Conservation (phyloP, 2,113 vertebrate genomes). For the Agapornis roseicollis region DNA sequence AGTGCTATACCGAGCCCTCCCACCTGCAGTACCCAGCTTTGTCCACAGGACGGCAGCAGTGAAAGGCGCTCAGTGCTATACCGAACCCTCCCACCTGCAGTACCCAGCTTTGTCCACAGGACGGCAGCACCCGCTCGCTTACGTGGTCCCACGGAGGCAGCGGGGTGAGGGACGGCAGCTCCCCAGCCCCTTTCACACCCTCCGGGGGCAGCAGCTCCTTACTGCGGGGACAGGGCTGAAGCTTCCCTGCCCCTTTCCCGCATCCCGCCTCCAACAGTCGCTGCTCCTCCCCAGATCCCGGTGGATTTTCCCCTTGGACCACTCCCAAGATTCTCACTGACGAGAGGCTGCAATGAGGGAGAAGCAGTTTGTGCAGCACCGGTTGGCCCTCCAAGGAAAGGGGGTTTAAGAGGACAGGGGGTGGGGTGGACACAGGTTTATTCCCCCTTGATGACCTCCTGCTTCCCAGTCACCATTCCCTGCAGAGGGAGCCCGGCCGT, state of each 20-base stretch:
- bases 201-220: not conserved
- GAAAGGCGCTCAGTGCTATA: too few relatives aligned
- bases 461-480: not conserved
- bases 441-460: not conserved
- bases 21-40: not conserved
- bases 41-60: not conserved
- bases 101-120: not conserved
- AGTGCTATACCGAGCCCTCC: too few relatives aligned
- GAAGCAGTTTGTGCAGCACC: not conserved
- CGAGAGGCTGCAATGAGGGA: not conserved
- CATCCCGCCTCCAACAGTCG: not conserved
- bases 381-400: not conserved
- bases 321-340: not conserved
- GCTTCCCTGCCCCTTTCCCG: not conserved
- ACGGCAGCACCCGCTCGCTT: not conserved
- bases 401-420: fast-evolving
- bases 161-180: not conserved
- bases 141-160: too few relatives aligned
- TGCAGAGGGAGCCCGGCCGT: fast-evolving
- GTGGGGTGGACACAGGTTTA: fast-evolving
- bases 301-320: conserved; percentile 13
- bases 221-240: not conserved
- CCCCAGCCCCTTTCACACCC: not conserved
- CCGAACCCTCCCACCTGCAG: too few relatives aligned
- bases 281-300: not conserved